These are phyloP conservation scores for Olivierus martensii DNA, from an alignment of 1,140 invertebrate species.

Conservation along the genomic window DNA sequence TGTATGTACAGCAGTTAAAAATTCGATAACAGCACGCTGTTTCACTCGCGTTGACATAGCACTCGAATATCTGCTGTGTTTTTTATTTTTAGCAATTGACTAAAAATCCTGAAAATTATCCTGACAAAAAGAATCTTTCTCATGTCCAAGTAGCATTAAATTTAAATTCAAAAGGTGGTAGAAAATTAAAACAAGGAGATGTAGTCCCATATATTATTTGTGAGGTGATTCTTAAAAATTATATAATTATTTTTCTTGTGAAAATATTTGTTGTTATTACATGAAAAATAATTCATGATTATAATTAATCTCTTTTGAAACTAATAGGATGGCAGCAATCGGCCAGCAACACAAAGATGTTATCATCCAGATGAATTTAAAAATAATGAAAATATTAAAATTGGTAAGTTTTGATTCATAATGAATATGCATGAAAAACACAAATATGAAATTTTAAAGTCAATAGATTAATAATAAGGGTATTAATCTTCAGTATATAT, in stretches of 20 bases:
- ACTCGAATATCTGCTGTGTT: not conserved
- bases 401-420: too few relatives aligned
- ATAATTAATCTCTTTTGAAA: too few relatives aligned
- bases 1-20: too few relatives aligned
- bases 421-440: too few relatives aligned
- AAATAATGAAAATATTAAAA: conserved; percentile 36
- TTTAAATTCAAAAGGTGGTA: conserved; percentile 30
- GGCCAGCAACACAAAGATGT: conserved; percentile 72
- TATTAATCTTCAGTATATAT: too few relatives aligned
- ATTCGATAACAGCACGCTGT: too few relatives aligned
- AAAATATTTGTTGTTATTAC: too few relatives aligned
- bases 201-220: conserved; percentile 94
- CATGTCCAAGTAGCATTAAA: conserved; percentile 88
- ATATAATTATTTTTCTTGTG: too few relatives aligned
- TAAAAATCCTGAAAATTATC: conserved; percentile 86
- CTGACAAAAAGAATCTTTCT: conserved; percentile 64
- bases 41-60: too few relatives aligned
- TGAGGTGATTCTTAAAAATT: conserved; percentile 36
- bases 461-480: too few relatives aligned
- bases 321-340: conserved; percentile 51
- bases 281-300: too few relatives aligned
- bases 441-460: too few relatives aligned
- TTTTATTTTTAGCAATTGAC: conserved; percentile 54
- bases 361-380: conserved; percentile 83
- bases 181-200: conserved; percentile 81